Percentiles rank a stretch among this genome's conserved stretches.
These are phyloP conservation scores for Ptilodon capucinus DNA, from an alignment of 2,888 invertebrate genomes.

Conservation along the genomic window DNA sequence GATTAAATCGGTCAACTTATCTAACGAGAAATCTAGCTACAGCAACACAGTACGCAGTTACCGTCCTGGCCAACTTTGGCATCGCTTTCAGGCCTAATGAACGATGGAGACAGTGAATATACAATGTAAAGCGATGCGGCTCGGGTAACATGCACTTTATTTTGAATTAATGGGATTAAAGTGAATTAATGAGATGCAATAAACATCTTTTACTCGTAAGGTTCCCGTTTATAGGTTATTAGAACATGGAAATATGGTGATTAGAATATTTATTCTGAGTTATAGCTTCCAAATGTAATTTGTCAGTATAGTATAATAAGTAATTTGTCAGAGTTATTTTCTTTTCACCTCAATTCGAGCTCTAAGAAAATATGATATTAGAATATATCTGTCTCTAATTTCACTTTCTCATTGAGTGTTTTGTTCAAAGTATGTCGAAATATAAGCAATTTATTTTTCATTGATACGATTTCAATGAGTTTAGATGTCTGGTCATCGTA, in stretches of 20 bases:
- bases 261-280: not conserved
- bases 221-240: not conserved
- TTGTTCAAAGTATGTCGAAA: slow-evolving; percentile 4
- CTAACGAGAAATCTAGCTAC: slow-evolving; percentile 29
- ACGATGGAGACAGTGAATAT: slow-evolving; percentile 40
- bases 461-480: no score
- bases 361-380: not conserved
- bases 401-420: not conserved
- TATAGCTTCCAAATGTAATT: not conserved
- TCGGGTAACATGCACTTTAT: slow-evolving; percentile 27
- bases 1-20: slow-evolving; percentile 62
- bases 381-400: not conserved
- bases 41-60: slow-evolving; percentile 31
- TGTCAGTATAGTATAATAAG: not conserved
- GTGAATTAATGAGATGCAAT: slow-evolving; percentile 30
- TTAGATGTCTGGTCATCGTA: no score
- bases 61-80: slow-evolving; percentile 41
- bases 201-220: slow-evolving; percentile 7
- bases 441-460: no score
- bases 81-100: slow-evolving; percentile 62
- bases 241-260: not conserved
- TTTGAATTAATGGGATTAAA: slow-evolving; percentile 33
- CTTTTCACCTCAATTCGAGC: not conserved
- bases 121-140: slow-evolving; percentile 40
- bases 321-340: not conserved